Evolutionary conservation across 2,888 invertebrate genomes (phyloP), one percentile per base, ranked within the genome.

Genomic region (Sesia bembeciformis): DNA sequence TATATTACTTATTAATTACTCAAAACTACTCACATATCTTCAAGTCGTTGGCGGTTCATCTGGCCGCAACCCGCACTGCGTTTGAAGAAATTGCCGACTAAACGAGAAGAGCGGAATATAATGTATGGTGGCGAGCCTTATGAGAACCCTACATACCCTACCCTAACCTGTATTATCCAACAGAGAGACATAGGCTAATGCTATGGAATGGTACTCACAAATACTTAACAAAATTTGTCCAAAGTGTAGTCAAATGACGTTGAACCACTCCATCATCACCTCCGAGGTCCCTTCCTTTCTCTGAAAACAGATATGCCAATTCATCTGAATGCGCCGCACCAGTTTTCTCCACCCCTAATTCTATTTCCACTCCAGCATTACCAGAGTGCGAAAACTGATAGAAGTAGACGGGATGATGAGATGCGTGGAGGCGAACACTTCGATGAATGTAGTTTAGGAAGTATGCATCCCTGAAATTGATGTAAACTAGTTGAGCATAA

Each of bases 321-420:
- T 89, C 89, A 52, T 89, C 89, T 0, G 84, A 81, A 58, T 87
- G 84, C 0, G 86, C 83, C 0, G 88, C 86, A 0, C 89, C 88
- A 0, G 49, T 56, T 62, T 86, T 88, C 5, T 58, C 56, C 4
- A 76, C 55, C 2, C 70, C 74, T 1, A 70, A 70, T 54, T 81
- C 81, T 0, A 70, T 59, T 41, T 68, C 70, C 5, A 84, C 77
- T 1, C 87, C 87, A 2, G 63, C 57, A 4, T 64, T 59, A 3
- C 84, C 76, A 1, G 65, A 57, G 61, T 84, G 65, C 0, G 84
- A 83, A 64, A 87, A 86, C 67, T 79, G 81, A 61, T 89, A 89
- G 62, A 72, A 78, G 62, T 78, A 88, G 1, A 85, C 78, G 0
- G 79, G 74, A 1, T 60, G 59, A 7, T 60, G 53, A 4, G 66